phyloP scores from a whole-genome alignment of 2,888 invertebrate genomes.

The Trachelus troglodyta region DNA sequence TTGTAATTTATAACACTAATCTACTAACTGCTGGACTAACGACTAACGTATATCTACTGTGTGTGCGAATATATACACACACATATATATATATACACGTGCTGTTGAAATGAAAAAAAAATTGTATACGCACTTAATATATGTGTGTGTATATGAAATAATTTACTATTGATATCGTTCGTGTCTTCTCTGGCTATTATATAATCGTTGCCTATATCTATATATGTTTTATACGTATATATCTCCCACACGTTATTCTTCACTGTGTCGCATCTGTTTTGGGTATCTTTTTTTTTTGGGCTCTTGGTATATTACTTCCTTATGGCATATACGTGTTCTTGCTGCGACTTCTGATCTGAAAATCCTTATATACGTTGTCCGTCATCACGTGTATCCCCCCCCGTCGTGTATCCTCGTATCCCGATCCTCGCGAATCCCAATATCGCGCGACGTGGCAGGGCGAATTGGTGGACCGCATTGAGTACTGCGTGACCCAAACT shows the following conservation, averaged over 20 bases:
- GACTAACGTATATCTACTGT: constrained; percentile 18
- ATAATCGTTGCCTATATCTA: constrained; percentile 9
- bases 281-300: constrained; percentile 4
- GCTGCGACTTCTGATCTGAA: not conserved
- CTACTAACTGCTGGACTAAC: constrained; percentile 50
- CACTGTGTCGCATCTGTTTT: constrained; percentile 34
- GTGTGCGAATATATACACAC: constrained; percentile 19
- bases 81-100: not conserved
- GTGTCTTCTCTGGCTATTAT: not conserved
- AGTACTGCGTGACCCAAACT: constrained; percentile 91
- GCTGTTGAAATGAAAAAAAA: not conserved
- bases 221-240: not conserved
- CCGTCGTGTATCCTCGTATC: constrained; percentile 43
- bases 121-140: not conserved
- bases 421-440: constrained; percentile 20
- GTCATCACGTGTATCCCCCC: not conserved
- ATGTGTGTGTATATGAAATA: constrained; percentile 16
- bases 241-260: not conserved
- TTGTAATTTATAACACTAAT: constrained; percentile 32
- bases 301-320: not conserved
- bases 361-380: not conserved
- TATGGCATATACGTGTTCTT: not conserved
- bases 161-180: not conserved
- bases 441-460: constrained; percentile 73
- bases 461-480: constrained; percentile 94